These are phyloP conservation scores for Malachius bipustulatus DNA, from an alignment of 2,888 invertebrate genomes.

Conservation along the genomic window DNA sequence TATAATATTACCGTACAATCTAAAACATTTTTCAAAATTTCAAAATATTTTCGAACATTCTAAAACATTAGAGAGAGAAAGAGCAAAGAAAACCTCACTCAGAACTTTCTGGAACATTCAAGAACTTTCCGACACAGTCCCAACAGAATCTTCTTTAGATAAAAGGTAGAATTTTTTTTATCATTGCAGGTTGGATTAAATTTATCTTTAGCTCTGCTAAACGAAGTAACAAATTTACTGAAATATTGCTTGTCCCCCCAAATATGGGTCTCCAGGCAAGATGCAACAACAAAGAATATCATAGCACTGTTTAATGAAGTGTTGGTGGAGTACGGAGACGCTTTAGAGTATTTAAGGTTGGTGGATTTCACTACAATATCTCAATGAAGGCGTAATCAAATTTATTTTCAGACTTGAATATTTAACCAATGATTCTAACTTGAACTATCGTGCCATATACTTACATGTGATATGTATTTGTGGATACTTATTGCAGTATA, in stretches of 20 bases:
- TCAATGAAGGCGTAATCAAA: slow-evolving; percentile 1
- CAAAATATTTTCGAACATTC: no score
- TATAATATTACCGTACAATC: no score
- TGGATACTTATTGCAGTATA: slow-evolving; percentile 32
- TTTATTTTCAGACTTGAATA: slow-evolving; percentile 29
- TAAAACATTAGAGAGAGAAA: no score
- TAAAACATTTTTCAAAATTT: no score
- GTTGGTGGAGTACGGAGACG: slow-evolving; percentile 47
- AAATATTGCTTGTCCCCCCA: slow-evolving; percentile 41
- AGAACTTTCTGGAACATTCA: no score
- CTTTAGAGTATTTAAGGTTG: slow-evolving; percentile 45
- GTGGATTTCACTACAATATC: slow-evolving; percentile 22
- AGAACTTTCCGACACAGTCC: no score
- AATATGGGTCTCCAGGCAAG: slow-evolving; percentile 44
- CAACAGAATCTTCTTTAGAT: neutral
- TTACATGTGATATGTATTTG: slow-evolving; percentile 37
- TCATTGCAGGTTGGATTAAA: slow-evolving; percentile 42
- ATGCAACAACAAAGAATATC: slow-evolving; percentile 39
- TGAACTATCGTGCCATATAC: slow-evolving; percentile 34
- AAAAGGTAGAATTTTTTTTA: slow-evolving; percentile 4
- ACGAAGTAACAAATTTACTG: slow-evolving; percentile 42
- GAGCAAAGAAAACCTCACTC: no score
- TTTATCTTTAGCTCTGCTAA: slow-evolving; percentile 37
- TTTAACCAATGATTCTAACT: slow-evolving; percentile 26
- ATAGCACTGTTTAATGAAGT: slow-evolving; percentile 43